phyloP scores from a whole-genome alignment of 1,140 invertebrate species.

The Ooceraea biroi region DNA sequence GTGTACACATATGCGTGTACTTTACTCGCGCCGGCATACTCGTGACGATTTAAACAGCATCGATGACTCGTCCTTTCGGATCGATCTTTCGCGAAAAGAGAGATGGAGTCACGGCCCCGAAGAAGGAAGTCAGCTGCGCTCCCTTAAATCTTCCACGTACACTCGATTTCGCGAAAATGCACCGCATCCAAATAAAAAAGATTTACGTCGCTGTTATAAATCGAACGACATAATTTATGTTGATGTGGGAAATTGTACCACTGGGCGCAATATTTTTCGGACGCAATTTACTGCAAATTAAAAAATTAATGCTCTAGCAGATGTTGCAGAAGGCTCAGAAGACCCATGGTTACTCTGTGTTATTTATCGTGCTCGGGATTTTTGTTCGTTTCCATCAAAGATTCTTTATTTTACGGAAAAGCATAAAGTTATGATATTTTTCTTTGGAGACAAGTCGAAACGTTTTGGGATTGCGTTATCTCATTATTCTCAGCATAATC shows the following conservation, averaged over 20 bases:
- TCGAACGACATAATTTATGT: slow-evolving; percentile 29
- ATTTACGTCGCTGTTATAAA: slow-evolving; percentile 47
- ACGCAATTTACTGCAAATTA: slow-evolving; percentile 20
- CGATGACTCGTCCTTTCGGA: slow-evolving; percentile 3
- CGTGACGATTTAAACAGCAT: slow-evolving; percentile 40
- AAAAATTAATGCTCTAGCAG: slow-evolving; percentile 4
- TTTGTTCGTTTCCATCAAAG: background rate
- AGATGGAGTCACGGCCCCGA: slow-evolving; percentile 8
- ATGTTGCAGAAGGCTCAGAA: background rate
- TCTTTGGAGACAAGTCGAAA: no score
- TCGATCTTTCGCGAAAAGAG: slow-evolving; percentile 32
- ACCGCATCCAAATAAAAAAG: slow-evolving; percentile 32
- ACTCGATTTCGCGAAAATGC: slow-evolving; percentile 38
- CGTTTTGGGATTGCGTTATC: background rate
- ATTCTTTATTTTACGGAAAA: no score
- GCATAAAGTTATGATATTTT: no score
- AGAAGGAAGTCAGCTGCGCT: slow-evolving; percentile 33
- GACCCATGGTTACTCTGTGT: background rate
- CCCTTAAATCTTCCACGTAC: slow-evolving; percentile 26
- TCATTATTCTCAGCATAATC: background rate
- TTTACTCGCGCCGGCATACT: slow-evolving; percentile 7
- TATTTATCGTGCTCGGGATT: background rate
- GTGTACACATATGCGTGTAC: slow-evolving; percentile 37
- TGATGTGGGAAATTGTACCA: slow-evolving; percentile 12
- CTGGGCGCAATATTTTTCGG: background rate